These are phyloP conservation scores for human DNA, from an alignment of 2,113 vertebrate species.

Conservation along the genomic window GRCh38 chr5:33810501-33811000, in stretches of 20 bases:
- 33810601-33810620: background rate
- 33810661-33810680: background rate
- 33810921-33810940: background rate
- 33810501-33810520: background rate
- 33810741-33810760: background rate
- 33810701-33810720: background rate
- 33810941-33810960: background rate
- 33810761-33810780: background rate
- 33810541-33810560: background rate
- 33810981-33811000: background rate
- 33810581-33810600: background rate
- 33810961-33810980: background rate
- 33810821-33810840: background rate
- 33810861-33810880: background rate
- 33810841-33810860: background rate
- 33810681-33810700: background rate
- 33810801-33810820: background rate
- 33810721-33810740: background rate
- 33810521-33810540: background rate
- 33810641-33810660: background rate
- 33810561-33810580: background rate
- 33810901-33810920: background rate
- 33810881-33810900: conserved; percentile 16
- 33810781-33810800: conserved; percentile 55
- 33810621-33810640: background rate